These are phyloP conservation scores for Ictalurus punctatus DNA, from an alignment of 2,113 vertebrate species.

Conservation along the genomic window DNA sequence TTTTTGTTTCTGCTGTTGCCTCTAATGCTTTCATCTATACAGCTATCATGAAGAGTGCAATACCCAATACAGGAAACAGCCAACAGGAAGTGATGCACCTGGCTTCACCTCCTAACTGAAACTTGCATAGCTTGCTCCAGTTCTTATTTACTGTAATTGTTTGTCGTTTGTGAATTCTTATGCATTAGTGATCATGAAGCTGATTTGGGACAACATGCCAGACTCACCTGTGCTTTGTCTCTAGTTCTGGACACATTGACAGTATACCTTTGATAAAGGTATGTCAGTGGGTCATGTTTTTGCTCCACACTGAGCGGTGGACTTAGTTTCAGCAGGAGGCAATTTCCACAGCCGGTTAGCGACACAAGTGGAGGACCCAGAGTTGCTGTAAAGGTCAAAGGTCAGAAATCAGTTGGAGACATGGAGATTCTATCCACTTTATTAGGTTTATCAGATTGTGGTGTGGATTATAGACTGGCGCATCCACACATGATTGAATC, in stretches of 20 bases:
- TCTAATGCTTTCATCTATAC: neutral
- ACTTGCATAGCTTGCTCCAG: neutral
- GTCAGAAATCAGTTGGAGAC: neutral
- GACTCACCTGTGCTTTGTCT: conserved; percentile 38
- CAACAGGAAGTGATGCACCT: neutral
- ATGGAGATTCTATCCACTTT: neutral
- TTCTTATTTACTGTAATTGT: neutral
- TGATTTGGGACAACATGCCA: neutral
- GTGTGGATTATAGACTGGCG: neutral
- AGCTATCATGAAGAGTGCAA: neutral
- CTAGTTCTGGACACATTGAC: conserved; percentile 35
- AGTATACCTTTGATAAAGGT: conserved; percentile 5
- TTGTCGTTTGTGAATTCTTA: neutral
- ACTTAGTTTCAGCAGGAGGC: conserved; percentile 61
- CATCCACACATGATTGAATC: neutral
- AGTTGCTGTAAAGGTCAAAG: conserved; percentile 57
- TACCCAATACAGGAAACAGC: neutral
- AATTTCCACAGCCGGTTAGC: conserved; percentile 68
- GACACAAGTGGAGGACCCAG: conserved; percentile 61
- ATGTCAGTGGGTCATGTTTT: neutral
- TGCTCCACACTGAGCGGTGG: neutral
- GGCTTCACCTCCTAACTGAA: neutral
- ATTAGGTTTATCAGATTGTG: neutral
- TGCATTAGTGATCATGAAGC: neutral
- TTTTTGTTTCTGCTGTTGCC: neutral